These are phyloP conservation scores for Simalia tracyae DNA, from an alignment of 2,797 vertebrate species.

Conservation along the genomic window DNA sequence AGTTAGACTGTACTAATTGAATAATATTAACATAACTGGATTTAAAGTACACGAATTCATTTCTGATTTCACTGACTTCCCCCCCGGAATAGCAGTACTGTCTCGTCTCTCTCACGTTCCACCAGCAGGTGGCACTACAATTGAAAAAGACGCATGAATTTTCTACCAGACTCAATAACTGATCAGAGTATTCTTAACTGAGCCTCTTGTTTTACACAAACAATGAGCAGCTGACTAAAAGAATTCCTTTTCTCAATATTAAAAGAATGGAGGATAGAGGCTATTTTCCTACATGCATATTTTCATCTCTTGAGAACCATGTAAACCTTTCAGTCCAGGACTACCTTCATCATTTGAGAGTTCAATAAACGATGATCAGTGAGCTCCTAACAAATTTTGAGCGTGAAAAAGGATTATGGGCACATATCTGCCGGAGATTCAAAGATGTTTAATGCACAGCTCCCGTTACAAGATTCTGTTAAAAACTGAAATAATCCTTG, in stretches of 20 bases:
- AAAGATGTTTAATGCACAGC: not conserved
- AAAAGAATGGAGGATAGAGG: not conserved
- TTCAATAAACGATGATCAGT: not conserved
- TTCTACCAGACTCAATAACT: not conserved
- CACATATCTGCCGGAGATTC: not conserved
- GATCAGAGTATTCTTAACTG: not conserved
- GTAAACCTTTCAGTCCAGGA: not conserved
- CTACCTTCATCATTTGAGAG: not conserved
- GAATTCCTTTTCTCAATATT: not conserved
- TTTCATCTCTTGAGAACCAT: not conserved
- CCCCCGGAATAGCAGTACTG: not conserved
- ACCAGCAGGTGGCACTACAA: constrained; percentile 30
- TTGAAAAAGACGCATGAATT: constrained; percentile 14
- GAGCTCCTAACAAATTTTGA: not conserved
- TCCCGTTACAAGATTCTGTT: not conserved
- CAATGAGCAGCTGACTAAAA: not conserved
- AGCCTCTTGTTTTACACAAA: not conserved
- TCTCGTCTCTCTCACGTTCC: rapidly evolving
- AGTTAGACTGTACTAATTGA: not conserved
- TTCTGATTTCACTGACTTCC: not conserved
- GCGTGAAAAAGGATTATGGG: not conserved
- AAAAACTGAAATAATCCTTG: not conserved
- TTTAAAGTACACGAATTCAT: not conserved
- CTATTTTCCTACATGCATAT: no score
- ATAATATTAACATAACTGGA: not conserved